Percentiles rank a stretch among this genome's conserved stretches.
These are phyloP conservation scores for Oppia nitens DNA, from an alignment of 1,140 invertebrate genomes.

Conservation along the genomic window DNA sequence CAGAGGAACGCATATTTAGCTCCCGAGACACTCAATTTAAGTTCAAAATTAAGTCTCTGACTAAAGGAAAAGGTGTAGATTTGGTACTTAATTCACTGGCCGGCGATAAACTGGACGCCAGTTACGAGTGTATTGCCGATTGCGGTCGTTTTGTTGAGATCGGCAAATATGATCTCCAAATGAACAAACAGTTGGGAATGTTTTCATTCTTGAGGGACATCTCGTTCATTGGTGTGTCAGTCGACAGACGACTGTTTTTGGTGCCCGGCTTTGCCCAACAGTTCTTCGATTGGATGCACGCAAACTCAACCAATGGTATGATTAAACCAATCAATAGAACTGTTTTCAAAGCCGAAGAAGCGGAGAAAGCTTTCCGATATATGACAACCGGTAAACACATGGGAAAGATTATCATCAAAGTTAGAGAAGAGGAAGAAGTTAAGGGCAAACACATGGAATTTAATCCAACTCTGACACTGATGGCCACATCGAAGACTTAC, in stretches of 20 bases:
- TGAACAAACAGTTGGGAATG: no score
- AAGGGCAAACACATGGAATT: no score
- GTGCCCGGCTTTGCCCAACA: constrained; percentile 73
- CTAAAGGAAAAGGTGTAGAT: constrained; percentile 58
- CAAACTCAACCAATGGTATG: constrained; percentile 65
- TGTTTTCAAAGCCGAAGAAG: no score
- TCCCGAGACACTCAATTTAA: constrained; percentile 39
- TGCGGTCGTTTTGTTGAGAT: no score
- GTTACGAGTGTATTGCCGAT: no score
- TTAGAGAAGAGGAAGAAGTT: constrained; percentile 23
- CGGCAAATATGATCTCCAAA: no score
- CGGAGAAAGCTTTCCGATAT: no score
- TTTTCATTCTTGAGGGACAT: no score
- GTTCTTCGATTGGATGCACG: constrained; percentile 54
- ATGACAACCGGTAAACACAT: no score
- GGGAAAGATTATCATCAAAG: constrained; percentile 50
- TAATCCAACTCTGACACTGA: constrained; percentile 46
- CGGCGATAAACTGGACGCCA: no score
- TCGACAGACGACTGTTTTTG: constrained; percentile 71
- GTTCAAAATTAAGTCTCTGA: constrained; percentile 23
- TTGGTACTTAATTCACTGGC: constrained; percentile 76
- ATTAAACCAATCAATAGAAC: constrained; percentile 63
- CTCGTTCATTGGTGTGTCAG: constrained; percentile 78
- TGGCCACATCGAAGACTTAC: constrained; percentile 26
- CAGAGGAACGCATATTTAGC: constrained; percentile 34